phyloP scores from a whole-genome alignment of 1,140 invertebrate species.

The Philaenus spumarius region DNA sequence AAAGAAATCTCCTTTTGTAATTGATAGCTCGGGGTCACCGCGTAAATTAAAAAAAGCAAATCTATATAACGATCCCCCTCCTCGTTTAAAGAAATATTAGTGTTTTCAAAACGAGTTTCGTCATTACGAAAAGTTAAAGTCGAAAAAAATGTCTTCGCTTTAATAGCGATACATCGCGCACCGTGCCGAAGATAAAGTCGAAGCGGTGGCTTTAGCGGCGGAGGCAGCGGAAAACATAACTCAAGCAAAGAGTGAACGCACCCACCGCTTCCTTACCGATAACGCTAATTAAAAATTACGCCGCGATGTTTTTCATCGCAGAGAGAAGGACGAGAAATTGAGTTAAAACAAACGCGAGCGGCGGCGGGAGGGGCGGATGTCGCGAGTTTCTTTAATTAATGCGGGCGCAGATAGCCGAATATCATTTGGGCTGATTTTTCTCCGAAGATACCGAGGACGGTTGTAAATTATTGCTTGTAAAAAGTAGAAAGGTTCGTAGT shows the following conservation, averaged over 20 bases:
- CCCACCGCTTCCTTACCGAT: neutral
- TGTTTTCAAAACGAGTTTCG: neutral
- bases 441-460: neutral
- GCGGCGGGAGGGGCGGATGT: no score
- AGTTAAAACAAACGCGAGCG: neutral
- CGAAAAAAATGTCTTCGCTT: neutral
- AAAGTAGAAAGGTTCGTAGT: no score
- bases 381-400: neutral
- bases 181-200: slow-evolving; percentile 2
- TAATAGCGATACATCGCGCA: neutral
- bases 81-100: neutral
- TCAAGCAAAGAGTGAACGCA: neutral
- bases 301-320: neutral
- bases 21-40: no score
- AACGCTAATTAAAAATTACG: slow-evolving; percentile 10
- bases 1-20: no score
- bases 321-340: neutral
- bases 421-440: neutral
- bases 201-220: no score
- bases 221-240: neutral
- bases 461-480: neutral
- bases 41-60: no score
- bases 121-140: slow-evolving; percentile 1
- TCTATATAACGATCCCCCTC: neutral
- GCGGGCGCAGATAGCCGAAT: neutral